A percentile compares a stretch with the other conserved stretches of the same genome.
These are phyloP conservation scores for Nephrotoma guestfalica DNA, from an alignment of 2,888 invertebrate species.

Conservation along the genomic window DNA sequence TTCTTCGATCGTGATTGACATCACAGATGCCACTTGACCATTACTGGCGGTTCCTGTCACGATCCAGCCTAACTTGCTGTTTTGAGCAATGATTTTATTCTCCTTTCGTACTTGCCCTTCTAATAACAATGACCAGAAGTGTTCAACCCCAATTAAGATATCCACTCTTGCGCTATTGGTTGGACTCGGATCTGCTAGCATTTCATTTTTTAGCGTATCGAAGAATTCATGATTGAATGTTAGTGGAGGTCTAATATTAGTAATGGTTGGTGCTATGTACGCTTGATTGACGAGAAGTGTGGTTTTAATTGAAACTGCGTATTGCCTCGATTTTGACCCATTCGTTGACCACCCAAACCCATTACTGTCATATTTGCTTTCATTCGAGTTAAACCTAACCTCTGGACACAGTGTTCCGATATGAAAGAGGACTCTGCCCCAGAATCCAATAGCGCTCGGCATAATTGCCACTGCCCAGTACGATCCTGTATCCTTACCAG, in stretches of 20 bases:
- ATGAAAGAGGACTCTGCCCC: neutral
- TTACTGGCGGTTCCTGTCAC: neutral
- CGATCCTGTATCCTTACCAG: too few species aligned
- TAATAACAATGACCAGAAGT: neutral
- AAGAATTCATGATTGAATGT: neutral
- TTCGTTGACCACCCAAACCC: neutral
- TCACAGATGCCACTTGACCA: too few species aligned
- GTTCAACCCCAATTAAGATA: slow-evolving; percentile 1
- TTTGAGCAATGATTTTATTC: neutral
- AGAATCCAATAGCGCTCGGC: neutral
- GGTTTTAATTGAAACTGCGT: neutral
- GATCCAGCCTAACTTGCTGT: neutral
- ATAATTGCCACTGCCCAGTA: too few species aligned
- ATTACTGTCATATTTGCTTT: too few species aligned
- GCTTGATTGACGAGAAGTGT: neutral
- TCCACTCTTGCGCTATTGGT: neutral
- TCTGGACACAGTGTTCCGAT: neutral
- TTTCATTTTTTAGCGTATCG: neutral
- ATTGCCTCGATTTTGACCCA: neutral
- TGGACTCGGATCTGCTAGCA: slow-evolving; percentile 1
- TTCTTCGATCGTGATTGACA: neutral
- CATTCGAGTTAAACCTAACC: too few species aligned
- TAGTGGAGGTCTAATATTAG: neutral
- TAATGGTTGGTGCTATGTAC: neutral
- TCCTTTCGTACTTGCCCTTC: neutral